These are phyloP conservation scores for Drosophila colorata DNA, from an alignment of 2,888 invertebrate species.

Conservation along the genomic window DNA sequence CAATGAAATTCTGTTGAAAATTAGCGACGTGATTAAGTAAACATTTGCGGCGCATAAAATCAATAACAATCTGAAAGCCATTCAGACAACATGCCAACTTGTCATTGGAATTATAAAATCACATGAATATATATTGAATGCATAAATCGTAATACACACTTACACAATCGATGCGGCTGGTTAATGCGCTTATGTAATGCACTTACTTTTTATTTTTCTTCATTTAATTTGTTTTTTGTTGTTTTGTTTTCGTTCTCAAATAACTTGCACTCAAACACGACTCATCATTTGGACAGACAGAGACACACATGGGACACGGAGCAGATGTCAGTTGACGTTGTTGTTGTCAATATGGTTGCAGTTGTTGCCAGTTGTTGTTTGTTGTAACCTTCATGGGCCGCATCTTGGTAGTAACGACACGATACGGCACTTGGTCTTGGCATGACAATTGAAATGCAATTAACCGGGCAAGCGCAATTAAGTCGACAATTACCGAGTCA, in stretches of 20 bases:
- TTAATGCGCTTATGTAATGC: constrained; percentile 53
- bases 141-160: constrained; percentile 54
- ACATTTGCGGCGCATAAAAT: constrained; percentile 42
- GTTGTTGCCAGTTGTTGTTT: constrained; percentile 35
- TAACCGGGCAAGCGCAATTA: constrained; percentile 78
- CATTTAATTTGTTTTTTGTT: neutral
- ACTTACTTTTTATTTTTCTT: constrained; percentile 17
- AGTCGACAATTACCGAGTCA: constrained; percentile 66
- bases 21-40: constrained; percentile 51
- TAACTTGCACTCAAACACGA: constrained; percentile 69
- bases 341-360: constrained; percentile 28
- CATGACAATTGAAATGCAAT: constrained; percentile 79
- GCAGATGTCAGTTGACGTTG: constrained; percentile 61
- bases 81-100: constrained; percentile 28
- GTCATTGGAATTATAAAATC: constrained; percentile 47
- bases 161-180: neutral
- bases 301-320: constrained; percentile 49
- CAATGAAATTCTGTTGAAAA: constrained; percentile 68
- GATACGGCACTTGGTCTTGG: constrained; percentile 53
- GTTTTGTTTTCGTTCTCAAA: constrained; percentile 22
- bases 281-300: constrained; percentile 62
- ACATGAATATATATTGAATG: constrained; percentile 38
- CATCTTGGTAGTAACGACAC: constrained; percentile 28
- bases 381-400: constrained; percentile 64
- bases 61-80: constrained; percentile 41